A percentile compares a stretch with the other conserved stretches of the same genome.
phyloP scores from a whole-genome alignment of 2,113 vertebrate species.

The Felis chaus region DNA sequence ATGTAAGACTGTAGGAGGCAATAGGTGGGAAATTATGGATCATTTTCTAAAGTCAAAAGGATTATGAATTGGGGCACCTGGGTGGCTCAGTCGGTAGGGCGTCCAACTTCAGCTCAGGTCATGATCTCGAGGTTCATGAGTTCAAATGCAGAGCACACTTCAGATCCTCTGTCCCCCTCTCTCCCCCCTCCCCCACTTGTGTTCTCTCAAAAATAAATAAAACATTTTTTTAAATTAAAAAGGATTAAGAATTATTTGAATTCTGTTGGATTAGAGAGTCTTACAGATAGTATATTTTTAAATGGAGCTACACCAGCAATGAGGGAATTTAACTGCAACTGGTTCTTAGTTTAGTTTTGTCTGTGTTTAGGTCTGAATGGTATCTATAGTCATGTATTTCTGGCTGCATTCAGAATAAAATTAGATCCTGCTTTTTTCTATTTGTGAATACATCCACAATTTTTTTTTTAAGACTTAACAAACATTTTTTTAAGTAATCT shows the following conservation, averaged over 20 bases:
- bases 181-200: too few species aligned
- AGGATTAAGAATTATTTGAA: slow-evolving; percentile 22
- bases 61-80: background rate
- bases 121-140: too few species aligned
- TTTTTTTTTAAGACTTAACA: background rate
- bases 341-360: slow-evolving; percentile 38
- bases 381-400: background rate
- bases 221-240: background rate
- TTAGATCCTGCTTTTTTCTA: background rate
- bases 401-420: slow-evolving; percentile 45
- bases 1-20: background rate
- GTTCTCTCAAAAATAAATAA: too few species aligned
- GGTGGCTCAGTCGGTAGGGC: too few species aligned
- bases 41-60: slow-evolving; percentile 44
- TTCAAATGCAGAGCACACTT: too few species aligned
- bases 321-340: background rate
- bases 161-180: too few species aligned
- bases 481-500: background rate
- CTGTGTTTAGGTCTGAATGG: slow-evolving; percentile 26
- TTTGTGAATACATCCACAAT: background rate
- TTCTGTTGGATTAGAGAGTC: background rate
- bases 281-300: background rate
- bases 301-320: background rate
- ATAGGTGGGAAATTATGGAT: background rate
- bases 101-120: too few species aligned